Percentiles rank a stretch among this genome's conserved stretches.
Conservation (phyloP, 1,140 invertebrate genomes). For the Thalassaphorura encarpata region DNA sequence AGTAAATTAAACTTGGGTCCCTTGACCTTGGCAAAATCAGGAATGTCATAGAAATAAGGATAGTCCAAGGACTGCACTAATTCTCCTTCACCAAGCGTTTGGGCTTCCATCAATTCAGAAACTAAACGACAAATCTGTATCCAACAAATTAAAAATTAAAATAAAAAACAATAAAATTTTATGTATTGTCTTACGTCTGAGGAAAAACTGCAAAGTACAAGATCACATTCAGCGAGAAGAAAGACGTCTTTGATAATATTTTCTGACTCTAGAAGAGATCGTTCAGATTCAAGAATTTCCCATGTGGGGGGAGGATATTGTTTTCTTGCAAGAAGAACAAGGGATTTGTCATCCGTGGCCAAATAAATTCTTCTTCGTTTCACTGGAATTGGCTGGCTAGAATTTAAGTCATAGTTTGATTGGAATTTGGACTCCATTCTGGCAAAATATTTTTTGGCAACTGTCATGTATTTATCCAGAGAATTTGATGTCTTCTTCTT, state of each 20-base stretch:
- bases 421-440: no score
- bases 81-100: background rate
- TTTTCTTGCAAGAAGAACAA: constrained; percentile 4
- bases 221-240: constrained; percentile 7
- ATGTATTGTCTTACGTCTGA: constrained; percentile 15
- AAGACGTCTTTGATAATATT: constrained; percentile 16
- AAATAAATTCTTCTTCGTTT: constrained; percentile 4
- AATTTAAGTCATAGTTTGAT: no score
- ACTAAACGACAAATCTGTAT: constrained; percentile 11
- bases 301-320: constrained; percentile 10
- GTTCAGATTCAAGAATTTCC: constrained; percentile 1
- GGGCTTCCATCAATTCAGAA: constrained; percentile 4
- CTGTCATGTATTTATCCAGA: constrained; percentile 9
- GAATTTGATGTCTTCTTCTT: constrained; percentile 5
- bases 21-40: no score
- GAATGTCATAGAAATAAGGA: constrained; percentile 2
- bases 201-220: constrained; percentile 14
- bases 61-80: constrained; percentile 2
- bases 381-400: background rate
- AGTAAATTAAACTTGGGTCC: no score
- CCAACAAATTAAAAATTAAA: background rate
- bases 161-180: background rate
- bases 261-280: background rate
- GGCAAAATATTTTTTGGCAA: constrained; percentile 15
- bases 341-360: constrained; percentile 13